Evolutionary conservation across 1,140 invertebrate species (phyloP).

Genomic region (Microplitis mediator): DNA sequence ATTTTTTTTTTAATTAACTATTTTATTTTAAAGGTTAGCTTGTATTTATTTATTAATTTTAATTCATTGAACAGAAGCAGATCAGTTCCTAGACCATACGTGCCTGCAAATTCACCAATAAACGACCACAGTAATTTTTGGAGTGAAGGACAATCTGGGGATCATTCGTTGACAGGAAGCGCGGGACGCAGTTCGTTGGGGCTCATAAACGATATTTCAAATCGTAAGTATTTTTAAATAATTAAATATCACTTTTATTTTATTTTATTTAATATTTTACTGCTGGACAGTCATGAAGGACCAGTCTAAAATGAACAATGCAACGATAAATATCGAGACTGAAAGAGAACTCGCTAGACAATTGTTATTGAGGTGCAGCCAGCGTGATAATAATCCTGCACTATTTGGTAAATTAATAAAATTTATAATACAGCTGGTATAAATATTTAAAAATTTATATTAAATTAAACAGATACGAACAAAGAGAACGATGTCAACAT

Average conservation of each 20-base stretch:
- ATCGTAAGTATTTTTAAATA: neutral
- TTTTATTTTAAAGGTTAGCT: conserved; percentile 4
- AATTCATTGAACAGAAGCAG: no score
- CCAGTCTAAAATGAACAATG: conserved; percentile 20
- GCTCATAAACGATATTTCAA: conserved; percentile 19
- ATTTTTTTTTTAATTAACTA: neutral
- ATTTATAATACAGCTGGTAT: neutral
- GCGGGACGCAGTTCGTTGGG: conserved; percentile 12
- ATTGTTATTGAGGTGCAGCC: conserved; percentile 44
- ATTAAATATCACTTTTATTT: neutral
- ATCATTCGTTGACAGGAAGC: neutral
- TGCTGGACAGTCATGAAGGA: conserved; percentile 19
- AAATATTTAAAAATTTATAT: neutral
- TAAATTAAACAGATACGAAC: conserved; percentile 34
- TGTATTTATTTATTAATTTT: no score
- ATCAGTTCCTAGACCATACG: no score
- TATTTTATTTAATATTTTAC: neutral
- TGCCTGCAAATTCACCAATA: neutral
- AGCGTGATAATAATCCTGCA: conserved; percentile 20
- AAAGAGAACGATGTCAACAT: conserved; percentile 34
- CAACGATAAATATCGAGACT: conserved; percentile 21
- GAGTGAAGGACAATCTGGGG: neutral
- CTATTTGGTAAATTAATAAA: conserved; percentile 15
- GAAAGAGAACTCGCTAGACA: conserved; percentile 46
- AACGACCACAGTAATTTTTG: neutral